A percentile compares a stretch with the other conserved stretches of the same genome.
Evolutionary conservation across 1,140 invertebrate genomes (phyloP).

Genomic region (Nymphalis io): DNA sequence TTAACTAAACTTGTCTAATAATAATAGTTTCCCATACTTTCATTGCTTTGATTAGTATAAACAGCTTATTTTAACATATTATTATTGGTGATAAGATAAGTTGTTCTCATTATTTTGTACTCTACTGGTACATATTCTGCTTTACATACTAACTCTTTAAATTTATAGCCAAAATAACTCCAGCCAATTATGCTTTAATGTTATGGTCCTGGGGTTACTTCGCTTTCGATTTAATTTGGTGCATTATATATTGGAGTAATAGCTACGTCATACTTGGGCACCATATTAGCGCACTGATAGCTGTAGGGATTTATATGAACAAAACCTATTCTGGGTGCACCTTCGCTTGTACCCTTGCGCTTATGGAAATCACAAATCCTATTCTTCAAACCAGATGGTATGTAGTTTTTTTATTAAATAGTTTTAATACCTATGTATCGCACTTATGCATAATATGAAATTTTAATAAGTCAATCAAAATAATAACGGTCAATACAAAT

Average conservation of each 20-base stretch:
- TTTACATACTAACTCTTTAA: too few species aligned
- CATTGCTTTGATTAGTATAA: too few species aligned
- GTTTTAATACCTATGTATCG: too few species aligned
- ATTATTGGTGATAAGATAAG: too few species aligned
- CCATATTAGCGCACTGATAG: conserved; percentile 76
- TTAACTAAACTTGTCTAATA: background rate
- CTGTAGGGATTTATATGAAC: conserved; percentile 75
- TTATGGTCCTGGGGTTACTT: conserved; percentile 82
- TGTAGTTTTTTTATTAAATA: conserved; percentile 21
- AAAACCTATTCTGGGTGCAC: conserved; percentile 78
- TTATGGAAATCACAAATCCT: conserved; percentile 82
- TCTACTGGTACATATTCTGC: too few species aligned
- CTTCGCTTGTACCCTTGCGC: conserved; percentile 77
- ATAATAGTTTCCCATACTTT: too few species aligned
- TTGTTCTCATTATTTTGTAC: too few species aligned
- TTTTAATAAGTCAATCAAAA: too few species aligned
- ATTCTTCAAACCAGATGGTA: conserved; percentile 82
- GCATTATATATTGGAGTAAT: conserved; percentile 75
- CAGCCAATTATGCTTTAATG: conserved; percentile 61
- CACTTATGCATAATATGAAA: too few species aligned
- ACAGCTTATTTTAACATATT: too few species aligned
- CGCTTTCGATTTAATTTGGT: conserved; percentile 82
- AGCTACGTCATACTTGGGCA: conserved; percentile 80
- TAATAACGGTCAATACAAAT: too few species aligned
- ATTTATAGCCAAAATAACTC: conserved; percentile 48